Evolutionary conservation across 1,140 invertebrate genomes (phyloP).

Genomic region (Triops longicaudatus): DNA sequence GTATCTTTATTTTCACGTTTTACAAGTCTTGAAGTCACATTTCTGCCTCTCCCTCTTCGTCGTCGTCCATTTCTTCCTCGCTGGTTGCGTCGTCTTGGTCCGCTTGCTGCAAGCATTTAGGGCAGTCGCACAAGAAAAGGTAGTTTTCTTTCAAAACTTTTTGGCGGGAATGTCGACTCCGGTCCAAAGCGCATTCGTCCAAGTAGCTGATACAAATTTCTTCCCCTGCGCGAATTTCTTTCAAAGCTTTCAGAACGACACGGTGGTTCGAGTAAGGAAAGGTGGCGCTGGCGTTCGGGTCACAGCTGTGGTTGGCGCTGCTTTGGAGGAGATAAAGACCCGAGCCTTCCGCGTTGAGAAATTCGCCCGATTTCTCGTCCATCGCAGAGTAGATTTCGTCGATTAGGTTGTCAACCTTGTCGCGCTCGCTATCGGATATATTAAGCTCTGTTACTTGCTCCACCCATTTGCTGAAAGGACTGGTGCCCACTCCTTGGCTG

Average conservation of each 20-base stretch:
- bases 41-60: slow-evolving; percentile 38
- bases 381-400: slow-evolving; percentile 74
- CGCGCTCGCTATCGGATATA: slow-evolving; percentile 55
- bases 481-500: slow-evolving; percentile 88
- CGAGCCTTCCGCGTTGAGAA: slow-evolving; percentile 88
- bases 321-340: slow-evolving; percentile 79
- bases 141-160: slow-evolving; percentile 75
- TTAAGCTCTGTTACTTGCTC: slow-evolving; percentile 60
- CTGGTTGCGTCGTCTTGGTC: slow-evolving; percentile 72
- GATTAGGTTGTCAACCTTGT: slow-evolving; percentile 62
- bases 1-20: not conserved
- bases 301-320: slow-evolving; percentile 83
- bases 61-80: slow-evolving; percentile 57
- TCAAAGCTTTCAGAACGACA: slow-evolving; percentile 63
- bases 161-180: slow-evolving; percentile 75
- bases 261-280: slow-evolving; percentile 78
- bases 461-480: slow-evolving; percentile 76
- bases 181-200: slow-evolving; percentile 66
- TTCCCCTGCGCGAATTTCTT: slow-evolving; percentile 66
- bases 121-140: slow-evolving; percentile 71
- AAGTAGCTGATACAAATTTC: slow-evolving; percentile 89
- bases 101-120: slow-evolving; percentile 62
- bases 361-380: slow-evolving; percentile 73
- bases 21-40: not conserved
- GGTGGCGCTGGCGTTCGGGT: slow-evolving; percentile 73